Conservation (phyloP, 2,113 vertebrate genomes). For the Mesembrinibis cayennensis region DNA sequence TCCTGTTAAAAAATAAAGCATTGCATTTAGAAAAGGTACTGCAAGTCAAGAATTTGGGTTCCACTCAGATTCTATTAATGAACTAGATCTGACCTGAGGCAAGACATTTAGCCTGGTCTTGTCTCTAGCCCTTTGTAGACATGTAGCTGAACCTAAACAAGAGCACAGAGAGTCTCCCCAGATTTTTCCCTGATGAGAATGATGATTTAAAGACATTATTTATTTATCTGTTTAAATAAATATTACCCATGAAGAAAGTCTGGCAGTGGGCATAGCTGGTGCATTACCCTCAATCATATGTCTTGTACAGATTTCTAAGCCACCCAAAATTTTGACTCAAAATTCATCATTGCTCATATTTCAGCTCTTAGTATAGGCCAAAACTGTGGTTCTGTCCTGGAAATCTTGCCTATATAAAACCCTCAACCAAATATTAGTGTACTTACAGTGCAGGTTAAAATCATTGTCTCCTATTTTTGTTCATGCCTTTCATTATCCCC, state of each 20-base stretch:
- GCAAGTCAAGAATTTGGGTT: neutral
- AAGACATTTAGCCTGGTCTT: neutral
- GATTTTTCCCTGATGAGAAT: neutral
- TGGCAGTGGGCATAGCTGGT: neutral
- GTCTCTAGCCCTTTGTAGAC: neutral
- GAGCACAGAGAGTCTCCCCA: neutral
- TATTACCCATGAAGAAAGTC: neutral
- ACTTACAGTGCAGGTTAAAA: neutral
- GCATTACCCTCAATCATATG: neutral
- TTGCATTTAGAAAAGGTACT: neutral
- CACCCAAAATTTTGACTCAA: neutral
- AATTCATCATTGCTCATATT: neutral
- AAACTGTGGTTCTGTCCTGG: neutral
- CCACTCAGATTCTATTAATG: neutral
- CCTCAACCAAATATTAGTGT: neutral
- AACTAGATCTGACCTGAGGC: neutral
- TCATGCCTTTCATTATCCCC: neutral
- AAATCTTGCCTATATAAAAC: neutral
- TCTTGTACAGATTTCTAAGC: neutral
- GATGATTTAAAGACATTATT: neutral
- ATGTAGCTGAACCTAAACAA: neutral
- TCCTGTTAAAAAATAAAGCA: neutral
- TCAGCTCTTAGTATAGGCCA: neutral
- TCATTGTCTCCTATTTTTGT: neutral
- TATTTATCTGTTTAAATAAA: neutral